Evolutionary conservation across 53 echinoderm and acorn worm genomes (phyloP), one percentile per base, ranked within the genome.

Genomic region (Paracentrotus lividus): DNA sequence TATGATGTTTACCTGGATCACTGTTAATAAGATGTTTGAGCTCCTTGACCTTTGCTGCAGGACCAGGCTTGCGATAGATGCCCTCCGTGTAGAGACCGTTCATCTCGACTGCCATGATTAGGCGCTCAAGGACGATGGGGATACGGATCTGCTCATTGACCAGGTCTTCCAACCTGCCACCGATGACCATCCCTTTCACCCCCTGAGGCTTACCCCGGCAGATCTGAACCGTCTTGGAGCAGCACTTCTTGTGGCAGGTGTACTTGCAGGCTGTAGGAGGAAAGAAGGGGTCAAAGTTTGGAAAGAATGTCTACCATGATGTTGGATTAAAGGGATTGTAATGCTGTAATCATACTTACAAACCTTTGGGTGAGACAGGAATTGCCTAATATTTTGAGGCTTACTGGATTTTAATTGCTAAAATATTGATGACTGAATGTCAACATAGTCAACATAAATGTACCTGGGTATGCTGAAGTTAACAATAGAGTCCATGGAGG

Each of bases 61-160:
- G 95, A 42, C 99, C 97, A 31, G 99, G 96, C 66, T 95, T 94
- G n/a, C 99, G 88, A 92, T 99, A 99, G 86, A 99, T 99, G 20
- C 99, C 99, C 90, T 97, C 99, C 8, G 95, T 96, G 91, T 96
- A 99, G n/a, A 99, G 93, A 15, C 99, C 97, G 60, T 97, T 97
- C 44, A 99, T 53, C 75, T 97, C 99, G 33, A 99, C 89, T 38
- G 95, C 88, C 14, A 85, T 93, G 29, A 98, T 94, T 49, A 96
- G 95, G 44, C 94, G 96, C 88, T 98, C 98, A 84, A 98, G 94
- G 38, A 98, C 52, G 36, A 78, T 44, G 0, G 96, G 93, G 16
- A 94, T 85, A 5, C 27, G 88, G 8, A 43, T 27, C 49, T 94
- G 52, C 52, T 92, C 95, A 2, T 81, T 57, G 44, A 94, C 91